Percentiles rank a stretch among this genome's conserved stretches.
Conservation (phyloP, 2,797 vertebrate species). For the Melanotaenia boesemani region DNA sequence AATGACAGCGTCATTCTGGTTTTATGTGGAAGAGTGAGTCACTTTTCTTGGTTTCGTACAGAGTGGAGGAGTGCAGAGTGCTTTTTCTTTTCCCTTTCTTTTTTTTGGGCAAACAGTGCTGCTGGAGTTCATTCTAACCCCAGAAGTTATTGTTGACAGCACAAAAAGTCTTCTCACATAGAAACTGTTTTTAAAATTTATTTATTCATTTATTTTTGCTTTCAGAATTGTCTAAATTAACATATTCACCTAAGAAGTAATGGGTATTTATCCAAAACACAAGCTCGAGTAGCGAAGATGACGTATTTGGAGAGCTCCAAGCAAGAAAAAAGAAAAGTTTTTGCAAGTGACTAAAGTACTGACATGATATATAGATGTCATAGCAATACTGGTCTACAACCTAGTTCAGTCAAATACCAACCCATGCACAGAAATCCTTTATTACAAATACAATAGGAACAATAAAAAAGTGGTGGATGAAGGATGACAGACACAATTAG, state of each 20-base stretch:
- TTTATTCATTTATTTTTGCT: background rate
- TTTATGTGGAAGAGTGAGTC: conserved; percentile 63
- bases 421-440: background rate
- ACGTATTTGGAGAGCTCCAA: background rate
- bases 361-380: background rate
- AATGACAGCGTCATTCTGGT: conserved; percentile 62
- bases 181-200: background rate
- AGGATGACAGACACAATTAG: background rate
- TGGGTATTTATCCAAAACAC: background rate
- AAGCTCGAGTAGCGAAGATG: background rate
- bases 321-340: no score
- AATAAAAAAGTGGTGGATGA: background rate
- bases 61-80: conserved; percentile 43
- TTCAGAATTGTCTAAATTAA: background rate
- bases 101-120: conserved; percentile 24
- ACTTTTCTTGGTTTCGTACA: conserved; percentile 49
- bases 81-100: background rate
- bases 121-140: conserved; percentile 32
- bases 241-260: background rate
- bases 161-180: background rate
- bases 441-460: background rate
- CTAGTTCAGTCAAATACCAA: background rate
- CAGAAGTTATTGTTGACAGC: conserved; percentile 32
- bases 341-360: no score
- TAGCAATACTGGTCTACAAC: background rate